A percentile compares a stretch with the other conserved stretches of the same genome.
Conservation (phyloP, 2,888 invertebrate species). For the Onchidella celtica region DNA sequence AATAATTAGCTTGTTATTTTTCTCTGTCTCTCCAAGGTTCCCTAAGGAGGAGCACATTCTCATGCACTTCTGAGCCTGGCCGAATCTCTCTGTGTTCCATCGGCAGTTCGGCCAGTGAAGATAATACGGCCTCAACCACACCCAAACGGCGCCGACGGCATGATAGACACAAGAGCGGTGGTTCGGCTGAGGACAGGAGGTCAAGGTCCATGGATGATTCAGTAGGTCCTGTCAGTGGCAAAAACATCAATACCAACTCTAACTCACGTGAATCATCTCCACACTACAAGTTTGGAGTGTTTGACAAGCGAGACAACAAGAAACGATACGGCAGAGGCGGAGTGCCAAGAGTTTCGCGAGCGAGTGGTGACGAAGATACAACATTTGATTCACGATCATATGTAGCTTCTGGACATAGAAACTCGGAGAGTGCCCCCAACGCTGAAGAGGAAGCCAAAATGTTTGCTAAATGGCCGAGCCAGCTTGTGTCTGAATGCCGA, state of each 20-base stretch:
- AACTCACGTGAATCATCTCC: background rate
- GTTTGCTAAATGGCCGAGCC: background rate
- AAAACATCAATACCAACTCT: background rate
- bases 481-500: constrained; percentile 40
- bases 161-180: background rate
- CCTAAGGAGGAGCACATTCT: background rate
- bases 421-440: background rate
- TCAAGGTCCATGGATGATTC: constrained; percentile 5
- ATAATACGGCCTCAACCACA: constrained; percentile 53
- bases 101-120: constrained; percentile 68
- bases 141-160: background rate
- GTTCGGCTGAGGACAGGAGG: background rate
- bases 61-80: background rate
- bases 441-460: background rate
- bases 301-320: background rate
- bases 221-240: no score
- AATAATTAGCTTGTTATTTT: no score
- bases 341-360: background rate
- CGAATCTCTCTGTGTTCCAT: constrained; percentile 48
- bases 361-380: background rate
- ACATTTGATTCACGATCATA: no score
- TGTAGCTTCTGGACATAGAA: no score
- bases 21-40: no score
- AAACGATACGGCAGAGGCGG: no score
- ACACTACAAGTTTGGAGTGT: background rate